These are phyloP conservation scores for Amphipyra berbera DNA, from an alignment of 2,888 invertebrate genomes.

Conservation along the genomic window DNA sequence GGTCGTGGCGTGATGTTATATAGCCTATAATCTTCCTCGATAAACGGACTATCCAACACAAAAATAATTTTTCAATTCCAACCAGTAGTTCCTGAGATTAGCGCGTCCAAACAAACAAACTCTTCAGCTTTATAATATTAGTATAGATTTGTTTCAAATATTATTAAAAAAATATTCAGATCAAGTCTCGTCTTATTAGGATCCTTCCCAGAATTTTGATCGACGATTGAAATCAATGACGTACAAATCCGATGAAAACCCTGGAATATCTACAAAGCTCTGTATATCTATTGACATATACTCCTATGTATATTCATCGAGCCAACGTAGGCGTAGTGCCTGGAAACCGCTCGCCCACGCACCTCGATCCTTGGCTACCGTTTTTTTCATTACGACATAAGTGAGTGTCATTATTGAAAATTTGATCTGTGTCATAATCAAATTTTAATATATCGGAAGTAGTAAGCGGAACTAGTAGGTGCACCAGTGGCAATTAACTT, in stretches of 20 bases:
- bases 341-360: constrained; percentile 60
- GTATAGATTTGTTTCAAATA: no score
- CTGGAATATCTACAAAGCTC: constrained; percentile 38
- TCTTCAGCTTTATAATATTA: no score
- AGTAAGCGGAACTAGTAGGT: neutral
- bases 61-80: no score
- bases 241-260: constrained; percentile 24
- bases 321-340: constrained; percentile 42
- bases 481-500: no score
- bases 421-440: constrained; percentile 20
- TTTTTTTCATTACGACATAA: constrained; percentile 37
- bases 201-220: neutral
- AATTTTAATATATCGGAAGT: constrained; percentile 2
- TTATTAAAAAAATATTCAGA: no score
- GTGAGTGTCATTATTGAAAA: constrained; percentile 34
- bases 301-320: neutral
- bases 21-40: no score
- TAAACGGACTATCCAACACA: no score
- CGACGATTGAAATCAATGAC: constrained; percentile 15
- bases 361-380: constrained; percentile 36
- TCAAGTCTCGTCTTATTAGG: neutral
- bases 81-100: no score
- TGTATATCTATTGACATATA: constrained; percentile 10
- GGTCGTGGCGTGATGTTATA: no score
- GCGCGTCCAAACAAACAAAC: no score